phyloP scores from a whole-genome alignment of 2,888 invertebrate genomes.

The Drosophila paramelanica region DNA sequence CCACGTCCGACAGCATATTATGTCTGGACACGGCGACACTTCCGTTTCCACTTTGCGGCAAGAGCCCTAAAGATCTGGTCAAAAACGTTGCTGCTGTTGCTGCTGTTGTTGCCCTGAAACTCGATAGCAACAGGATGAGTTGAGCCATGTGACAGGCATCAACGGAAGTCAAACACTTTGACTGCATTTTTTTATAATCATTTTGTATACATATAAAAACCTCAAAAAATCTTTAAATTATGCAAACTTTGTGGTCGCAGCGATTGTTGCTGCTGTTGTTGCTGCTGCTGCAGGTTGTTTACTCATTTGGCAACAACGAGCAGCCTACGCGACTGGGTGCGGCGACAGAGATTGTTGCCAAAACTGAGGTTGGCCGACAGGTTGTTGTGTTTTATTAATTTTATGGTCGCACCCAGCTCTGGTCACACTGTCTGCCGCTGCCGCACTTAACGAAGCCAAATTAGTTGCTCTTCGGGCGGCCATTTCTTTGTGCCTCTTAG shows the following conservation, averaged over 20 bases:
- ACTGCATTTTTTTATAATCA: slow-evolving; percentile 42
- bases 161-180: slow-evolving; percentile 66
- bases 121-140: slow-evolving; percentile 65
- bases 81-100: slow-evolving; percentile 28
- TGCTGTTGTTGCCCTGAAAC: slow-evolving; percentile 46
- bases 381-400: slow-evolving; percentile 21
- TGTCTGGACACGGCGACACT: slow-evolving; percentile 70
- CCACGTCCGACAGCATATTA: slow-evolving; percentile 36
- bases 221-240: slow-evolving; percentile 41
- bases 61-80: slow-evolving; percentile 47
- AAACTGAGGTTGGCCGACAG: slow-evolving; percentile 41
- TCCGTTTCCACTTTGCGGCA: slow-evolving; percentile 82
- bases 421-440: slow-evolving; percentile 6
- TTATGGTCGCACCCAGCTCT: slow-evolving; percentile 35
- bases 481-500: slow-evolving; percentile 23
- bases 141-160: slow-evolving; percentile 36
- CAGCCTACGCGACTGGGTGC: slow-evolving; percentile 30
- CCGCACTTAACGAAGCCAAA: slow-evolving; percentile 19
- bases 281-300: slow-evolving; percentile 13
- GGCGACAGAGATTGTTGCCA: slow-evolving; percentile 47
- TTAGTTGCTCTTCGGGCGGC: slow-evolving; percentile 16
- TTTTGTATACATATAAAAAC: slow-evolving; percentile 10
- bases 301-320: slow-evolving; percentile 24
- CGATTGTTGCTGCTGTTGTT: slow-evolving; percentile 5
- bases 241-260: slow-evolving; percentile 53